phyloP scores from a whole-genome alignment of 1,140 invertebrate species.

The Drosophila parvula region DNA sequence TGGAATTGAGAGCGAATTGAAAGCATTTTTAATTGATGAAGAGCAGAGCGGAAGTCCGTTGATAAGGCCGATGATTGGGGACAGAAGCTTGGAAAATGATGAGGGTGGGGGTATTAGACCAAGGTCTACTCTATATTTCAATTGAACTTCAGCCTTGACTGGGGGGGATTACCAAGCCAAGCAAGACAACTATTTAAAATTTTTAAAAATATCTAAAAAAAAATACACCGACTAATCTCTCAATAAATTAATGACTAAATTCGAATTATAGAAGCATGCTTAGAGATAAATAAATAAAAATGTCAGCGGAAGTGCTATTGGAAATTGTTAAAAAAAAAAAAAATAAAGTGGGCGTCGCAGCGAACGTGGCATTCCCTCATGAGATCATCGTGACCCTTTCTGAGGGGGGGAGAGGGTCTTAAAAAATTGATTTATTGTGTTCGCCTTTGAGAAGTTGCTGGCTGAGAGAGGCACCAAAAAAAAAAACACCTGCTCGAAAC shows the following conservation, averaged over 20 bases:
- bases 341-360: conserved; percentile 23
- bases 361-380: conserved; percentile 10
- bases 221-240: conserved; percentile 1
- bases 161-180: conserved; percentile 20
- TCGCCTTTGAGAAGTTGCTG: conserved; percentile 38
- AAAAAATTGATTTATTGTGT: conserved; percentile 51
- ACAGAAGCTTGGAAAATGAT: conserved; percentile 35
- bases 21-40: conserved; percentile 54
- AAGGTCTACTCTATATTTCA: conserved; percentile 14
- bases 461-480: conserved; percentile 14
- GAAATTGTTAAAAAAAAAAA: conserved; percentile 2
- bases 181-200: conserved; percentile 10
- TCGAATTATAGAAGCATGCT: conserved; percentile 10
- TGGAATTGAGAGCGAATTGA: conserved; percentile 43
- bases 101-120: not conserved
- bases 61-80: conserved; percentile 35
- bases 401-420: too few species aligned
- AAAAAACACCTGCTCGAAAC: conserved; percentile 45
- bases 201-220: not conserved
- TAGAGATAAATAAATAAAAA: conserved; percentile 4
- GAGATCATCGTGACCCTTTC: conserved; percentile 54
- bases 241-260: conserved; percentile 30
- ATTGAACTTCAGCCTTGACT: conserved; percentile 28
- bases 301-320: conserved; percentile 1
- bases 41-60: conserved; percentile 28